Conservation (phyloP, 2,797 vertebrate genomes). For the Clamator glandarius region DNA sequence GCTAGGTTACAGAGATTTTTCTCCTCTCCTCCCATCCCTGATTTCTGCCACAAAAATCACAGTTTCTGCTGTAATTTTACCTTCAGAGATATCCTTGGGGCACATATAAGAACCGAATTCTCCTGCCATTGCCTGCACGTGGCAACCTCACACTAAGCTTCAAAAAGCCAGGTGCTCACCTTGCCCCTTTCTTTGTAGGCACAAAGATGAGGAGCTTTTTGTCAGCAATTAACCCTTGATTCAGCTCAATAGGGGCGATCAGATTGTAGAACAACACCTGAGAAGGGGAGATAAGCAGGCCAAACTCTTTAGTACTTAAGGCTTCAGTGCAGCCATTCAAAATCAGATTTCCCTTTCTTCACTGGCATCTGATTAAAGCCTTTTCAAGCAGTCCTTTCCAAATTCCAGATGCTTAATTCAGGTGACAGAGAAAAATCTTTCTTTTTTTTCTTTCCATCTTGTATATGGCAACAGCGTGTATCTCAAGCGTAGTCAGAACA, state of each 20-base stretch:
- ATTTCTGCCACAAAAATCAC: not conserved
- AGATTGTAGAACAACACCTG: conserved; percentile 52
- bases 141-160: not conserved
- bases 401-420: conserved; percentile 19
- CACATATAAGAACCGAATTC: not conserved
- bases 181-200: not conserved
- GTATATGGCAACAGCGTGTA: not conserved
- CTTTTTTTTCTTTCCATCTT: not conserved
- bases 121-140: not conserved
- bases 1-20: not conserved
- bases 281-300: conserved; percentile 36
- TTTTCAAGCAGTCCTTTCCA: conserved; percentile 27
- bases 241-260: conserved; percentile 43
- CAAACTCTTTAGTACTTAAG: conserved; percentile 23
- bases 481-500: not conserved
- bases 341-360: conserved; percentile 55
- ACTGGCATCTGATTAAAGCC: conserved; percentile 23
- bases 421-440: not conserved
- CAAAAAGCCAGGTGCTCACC: not conserved
- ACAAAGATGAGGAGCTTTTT: not conserved
- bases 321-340: not conserved
- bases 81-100: not conserved
- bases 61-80: not conserved
- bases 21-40: not conserved
- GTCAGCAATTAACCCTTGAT: conserved; percentile 62